These are phyloP conservation scores for Lontra canadensis DNA, from an alignment of 2,113 vertebrate genomes.

Conservation along the genomic window DNA sequence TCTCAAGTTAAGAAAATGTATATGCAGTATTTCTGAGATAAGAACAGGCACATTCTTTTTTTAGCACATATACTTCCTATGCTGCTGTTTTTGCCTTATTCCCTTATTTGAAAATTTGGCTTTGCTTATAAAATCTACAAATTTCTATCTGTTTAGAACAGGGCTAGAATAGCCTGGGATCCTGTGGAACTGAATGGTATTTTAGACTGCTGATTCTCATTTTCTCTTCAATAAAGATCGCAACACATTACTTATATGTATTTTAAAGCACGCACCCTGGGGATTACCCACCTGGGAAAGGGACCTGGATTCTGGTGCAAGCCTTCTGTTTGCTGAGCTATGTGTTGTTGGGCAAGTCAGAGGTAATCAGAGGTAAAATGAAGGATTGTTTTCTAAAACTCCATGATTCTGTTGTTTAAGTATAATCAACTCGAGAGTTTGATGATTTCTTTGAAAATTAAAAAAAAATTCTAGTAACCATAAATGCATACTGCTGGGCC, in stretches of 20 bases:
- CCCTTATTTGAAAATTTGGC: slow-evolving; percentile 52
- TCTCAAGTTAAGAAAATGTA: slow-evolving; percentile 59
- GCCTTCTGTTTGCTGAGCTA: slow-evolving; percentile 4
- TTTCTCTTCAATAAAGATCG: not conserved
- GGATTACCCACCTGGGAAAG: not conserved
- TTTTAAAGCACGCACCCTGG: not conserved
- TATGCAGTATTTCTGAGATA: slow-evolving; percentile 54
- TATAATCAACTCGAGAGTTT: not conserved
- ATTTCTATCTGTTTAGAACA: slow-evolving; percentile 15
- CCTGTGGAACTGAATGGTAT: not conserved
- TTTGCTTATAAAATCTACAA: slow-evolving; percentile 41
- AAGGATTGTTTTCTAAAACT: not conserved
- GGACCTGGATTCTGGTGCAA: not conserved
- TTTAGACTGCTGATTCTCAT: not conserved
- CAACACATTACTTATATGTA: not conserved
- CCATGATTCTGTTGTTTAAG: not conserved
- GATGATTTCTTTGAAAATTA: slow-evolving; percentile 11
- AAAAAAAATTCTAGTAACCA: not conserved
- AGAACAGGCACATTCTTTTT: slow-evolving; percentile 30
- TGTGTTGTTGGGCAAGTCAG: not conserved
- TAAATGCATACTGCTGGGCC: not conserved
- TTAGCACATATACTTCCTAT: not conserved
- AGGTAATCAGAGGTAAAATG: not conserved
- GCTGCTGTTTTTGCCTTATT: slow-evolving; percentile 30
- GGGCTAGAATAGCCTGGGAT: not conserved